phyloP scores from a whole-genome alignment of 1,140 invertebrate species.

The Apis mellifera region DNA sequence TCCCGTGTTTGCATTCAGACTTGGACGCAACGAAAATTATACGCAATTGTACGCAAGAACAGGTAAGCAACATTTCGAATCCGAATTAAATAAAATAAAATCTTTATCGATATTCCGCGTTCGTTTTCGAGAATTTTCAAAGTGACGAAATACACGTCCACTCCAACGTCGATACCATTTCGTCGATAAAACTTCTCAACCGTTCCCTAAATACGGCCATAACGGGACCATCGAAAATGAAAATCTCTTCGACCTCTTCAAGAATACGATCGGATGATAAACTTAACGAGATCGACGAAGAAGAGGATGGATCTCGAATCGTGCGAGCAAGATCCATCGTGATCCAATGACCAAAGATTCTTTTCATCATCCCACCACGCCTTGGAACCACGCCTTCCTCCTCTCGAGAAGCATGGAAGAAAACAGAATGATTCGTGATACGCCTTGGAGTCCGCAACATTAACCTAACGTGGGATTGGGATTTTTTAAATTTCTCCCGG shows the following conservation, averaged over 20 bases:
- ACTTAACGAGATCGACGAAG: conserved; percentile 9
- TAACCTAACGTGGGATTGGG: conserved; percentile 16
- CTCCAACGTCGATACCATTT: background rate
- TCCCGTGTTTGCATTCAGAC: too few relatives aligned
- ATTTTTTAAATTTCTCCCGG: conserved; percentile 63
- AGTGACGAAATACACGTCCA: background rate
- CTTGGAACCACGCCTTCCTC: background rate
- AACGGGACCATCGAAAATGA: conserved; percentile 3
- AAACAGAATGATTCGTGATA: conserved; percentile 1
- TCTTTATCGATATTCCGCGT: too few relatives aligned
- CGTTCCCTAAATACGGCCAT: background rate
- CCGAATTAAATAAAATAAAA: too few relatives aligned
- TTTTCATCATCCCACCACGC: too few relatives aligned
- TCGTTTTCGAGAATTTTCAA: background rate
- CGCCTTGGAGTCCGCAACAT: background rate
- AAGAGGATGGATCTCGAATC: background rate
- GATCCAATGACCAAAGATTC: too few relatives aligned
- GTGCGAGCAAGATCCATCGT: background rate
- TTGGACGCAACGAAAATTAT: too few relatives aligned
- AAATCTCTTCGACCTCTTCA: background rate
- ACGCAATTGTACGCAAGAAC: too few relatives aligned
- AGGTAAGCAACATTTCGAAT: too few relatives aligned
- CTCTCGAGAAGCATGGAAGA: background rate
- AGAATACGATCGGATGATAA: conserved; percentile 17
- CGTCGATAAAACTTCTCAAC: conserved; percentile 9